These are phyloP conservation scores for Anastrepha obliqua DNA, from an alignment of 1,140 invertebrate species.

Conservation along the genomic window DNA sequence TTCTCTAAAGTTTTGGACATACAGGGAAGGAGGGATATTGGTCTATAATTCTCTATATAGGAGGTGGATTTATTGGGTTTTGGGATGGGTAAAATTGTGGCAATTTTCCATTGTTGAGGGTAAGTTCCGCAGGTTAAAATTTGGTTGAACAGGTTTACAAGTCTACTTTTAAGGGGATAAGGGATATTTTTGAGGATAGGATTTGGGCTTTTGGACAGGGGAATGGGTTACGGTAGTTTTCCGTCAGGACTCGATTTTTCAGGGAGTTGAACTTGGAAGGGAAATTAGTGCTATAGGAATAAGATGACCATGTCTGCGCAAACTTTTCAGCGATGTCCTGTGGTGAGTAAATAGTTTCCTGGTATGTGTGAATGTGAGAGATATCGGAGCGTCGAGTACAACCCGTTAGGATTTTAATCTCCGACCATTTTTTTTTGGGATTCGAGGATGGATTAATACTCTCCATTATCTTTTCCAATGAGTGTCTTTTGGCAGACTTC, in stretches of 20 bases:
- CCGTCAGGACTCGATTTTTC: not conserved
- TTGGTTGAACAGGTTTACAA: not conserved
- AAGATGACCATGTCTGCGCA: not conserved
- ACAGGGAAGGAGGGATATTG: constrained; percentile 28
- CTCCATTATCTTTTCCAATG: constrained; percentile 55
- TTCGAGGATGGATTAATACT: constrained; percentile 53
- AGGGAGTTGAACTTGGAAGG: not conserved
- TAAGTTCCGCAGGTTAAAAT: not conserved
- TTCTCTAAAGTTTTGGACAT: constrained; percentile 4
- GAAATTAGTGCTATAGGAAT: not conserved
- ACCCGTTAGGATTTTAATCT: constrained; percentile 55
- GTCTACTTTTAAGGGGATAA: too few species aligned
- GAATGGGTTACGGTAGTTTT: not conserved
- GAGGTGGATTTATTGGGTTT: not conserved
- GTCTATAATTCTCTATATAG: not conserved
- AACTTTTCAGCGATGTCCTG: not conserved
- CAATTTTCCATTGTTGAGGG: constrained; percentile 18
- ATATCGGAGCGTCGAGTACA: not conserved
- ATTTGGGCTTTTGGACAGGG: not conserved
- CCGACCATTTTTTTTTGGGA: constrained; percentile 56
- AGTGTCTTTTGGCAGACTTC: constrained; percentile 13
- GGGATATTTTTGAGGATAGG: not conserved
- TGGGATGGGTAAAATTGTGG: constrained; percentile 13
- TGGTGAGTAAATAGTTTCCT: not conserved
- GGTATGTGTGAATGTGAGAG: constrained; percentile 46